Evolutionary conservation across 2,797 vertebrate species (phyloP).

Genomic region (Lacerta bilineata): DNA sequence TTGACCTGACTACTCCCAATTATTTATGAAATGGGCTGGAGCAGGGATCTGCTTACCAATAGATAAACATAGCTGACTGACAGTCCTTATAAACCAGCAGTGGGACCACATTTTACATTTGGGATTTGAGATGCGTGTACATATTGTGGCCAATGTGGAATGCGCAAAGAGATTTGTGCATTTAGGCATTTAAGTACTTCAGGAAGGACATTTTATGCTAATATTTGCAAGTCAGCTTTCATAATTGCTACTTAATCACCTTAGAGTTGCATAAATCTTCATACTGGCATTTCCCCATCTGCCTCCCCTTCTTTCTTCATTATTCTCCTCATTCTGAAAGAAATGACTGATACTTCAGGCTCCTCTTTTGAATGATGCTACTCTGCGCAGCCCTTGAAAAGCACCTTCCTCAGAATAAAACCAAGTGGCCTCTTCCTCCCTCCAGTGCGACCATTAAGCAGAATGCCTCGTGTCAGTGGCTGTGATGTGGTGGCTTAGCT

Average conservation of each 20-base stretch:
- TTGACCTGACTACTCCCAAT: neutral
- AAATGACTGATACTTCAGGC: neutral
- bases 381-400: neutral
- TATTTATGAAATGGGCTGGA: neutral
- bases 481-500: no score
- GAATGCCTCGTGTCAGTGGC: no score
- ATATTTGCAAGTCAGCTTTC: conserved; percentile 38
- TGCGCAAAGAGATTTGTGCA: conserved; percentile 4
- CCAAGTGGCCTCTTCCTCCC: neutral
- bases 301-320: conserved; percentile 2
- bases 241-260: conserved; percentile 39
- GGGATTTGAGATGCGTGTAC: neutral
- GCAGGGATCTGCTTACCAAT: neutral
- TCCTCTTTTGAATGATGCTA: neutral
- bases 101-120: neutral
- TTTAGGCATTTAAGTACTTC: conserved; percentile 26
- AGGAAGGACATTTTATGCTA: conserved; percentile 37
- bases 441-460: no score
- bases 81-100: neutral
- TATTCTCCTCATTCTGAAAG: conserved; percentile 8
- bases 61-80: neutral
- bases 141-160: neutral
- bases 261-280: conserved; percentile 30
- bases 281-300: conserved; percentile 30
- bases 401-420: neutral